Base-by-base conservation (phyloP, 1,140 invertebrate species). In the Lasaia peninsularis region DNA sequence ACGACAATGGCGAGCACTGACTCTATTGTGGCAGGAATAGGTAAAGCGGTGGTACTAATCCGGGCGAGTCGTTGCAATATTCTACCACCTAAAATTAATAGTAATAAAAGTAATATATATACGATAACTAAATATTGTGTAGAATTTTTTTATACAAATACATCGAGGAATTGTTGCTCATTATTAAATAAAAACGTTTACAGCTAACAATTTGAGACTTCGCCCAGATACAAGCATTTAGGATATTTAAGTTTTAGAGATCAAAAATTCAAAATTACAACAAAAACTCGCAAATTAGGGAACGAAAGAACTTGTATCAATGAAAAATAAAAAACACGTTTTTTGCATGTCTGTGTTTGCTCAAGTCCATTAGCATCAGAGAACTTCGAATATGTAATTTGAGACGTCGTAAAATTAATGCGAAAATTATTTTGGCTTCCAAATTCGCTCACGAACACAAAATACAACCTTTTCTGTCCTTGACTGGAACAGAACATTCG, bases 401-500 rank as follows among this genome's bases (percentile, higher is more conserved):
- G 37, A 44, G 16, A 18, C 37, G 9, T 44, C 37, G 16, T 44
- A 44, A 44, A 44, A 44, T 44, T 44, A 44, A 20, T 20, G 37
- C 14, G 18, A 44, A 44, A 40, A 44, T 18, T 44, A 8, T 44
- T 44, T 37, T 37, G 12, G 12, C 35, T 37, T 40, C 37, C 37
- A 40, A 40, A 40, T 16, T 40, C 7, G 16, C 9, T 40, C 37
- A 40, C 37, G 37, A 40, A 40, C 37, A 40, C 10, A 40, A 40
- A 40, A 20, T 18, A 18, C 8, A 44, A 44, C 37, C 37, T 44
- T 44, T 18, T 18, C 9, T 44, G 37, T 44, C 18, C 37, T 44
- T 44, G 37, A 16, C 16, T 37, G 12, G 35, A 16, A 24, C 24
- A 24, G 24, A 8, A 37, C 6, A 37, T 12, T 44, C 16, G 18